Conservation (phyloP, 2,888 invertebrate species). For the Piscicola geometra region DNA sequence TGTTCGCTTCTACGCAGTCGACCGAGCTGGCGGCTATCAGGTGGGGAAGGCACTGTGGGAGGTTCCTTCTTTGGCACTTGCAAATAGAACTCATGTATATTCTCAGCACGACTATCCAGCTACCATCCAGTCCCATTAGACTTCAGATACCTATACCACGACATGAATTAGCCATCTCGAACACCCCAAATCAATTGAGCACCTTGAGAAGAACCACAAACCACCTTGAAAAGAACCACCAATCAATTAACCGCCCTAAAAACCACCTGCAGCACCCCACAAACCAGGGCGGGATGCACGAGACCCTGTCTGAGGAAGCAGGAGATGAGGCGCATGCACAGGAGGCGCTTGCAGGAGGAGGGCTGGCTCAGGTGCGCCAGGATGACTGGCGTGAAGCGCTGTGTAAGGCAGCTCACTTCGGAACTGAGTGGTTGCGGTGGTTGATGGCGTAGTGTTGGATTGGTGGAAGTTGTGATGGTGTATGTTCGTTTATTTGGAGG, state of each 20-base stretch:
- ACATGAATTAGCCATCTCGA: too few relatives aligned
- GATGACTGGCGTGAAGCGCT: neutral
- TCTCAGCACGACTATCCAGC: too few relatives aligned
- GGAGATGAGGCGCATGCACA: constrained; percentile 1
- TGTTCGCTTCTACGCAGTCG: too few relatives aligned
- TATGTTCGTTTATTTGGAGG: too few relatives aligned
- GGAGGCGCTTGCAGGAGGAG: neutral
- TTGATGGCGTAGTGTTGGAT: neutral
- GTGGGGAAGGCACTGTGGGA: constrained; percentile 2
- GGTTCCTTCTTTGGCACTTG: too few relatives aligned
- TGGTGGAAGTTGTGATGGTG: too few relatives aligned
- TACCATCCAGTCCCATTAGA: too few relatives aligned
- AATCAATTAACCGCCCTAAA: neutral
- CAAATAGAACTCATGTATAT: too few relatives aligned
- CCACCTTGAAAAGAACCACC: neutral
- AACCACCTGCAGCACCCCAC: neutral
- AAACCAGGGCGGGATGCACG: neutral
- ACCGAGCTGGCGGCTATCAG: neutral
- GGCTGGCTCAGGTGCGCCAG: neutral
- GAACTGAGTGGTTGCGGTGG: neutral
- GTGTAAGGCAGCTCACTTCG: neutral
- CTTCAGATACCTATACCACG: too few relatives aligned
- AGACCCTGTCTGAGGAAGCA: neutral
- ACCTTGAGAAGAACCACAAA: too few relatives aligned
- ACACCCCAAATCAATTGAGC: too few relatives aligned